Percentiles rank a stretch among this genome's conserved stretches.
Conservation (phyloP, 2,797 vertebrate species). For the Tiaroga cobitis region DNA sequence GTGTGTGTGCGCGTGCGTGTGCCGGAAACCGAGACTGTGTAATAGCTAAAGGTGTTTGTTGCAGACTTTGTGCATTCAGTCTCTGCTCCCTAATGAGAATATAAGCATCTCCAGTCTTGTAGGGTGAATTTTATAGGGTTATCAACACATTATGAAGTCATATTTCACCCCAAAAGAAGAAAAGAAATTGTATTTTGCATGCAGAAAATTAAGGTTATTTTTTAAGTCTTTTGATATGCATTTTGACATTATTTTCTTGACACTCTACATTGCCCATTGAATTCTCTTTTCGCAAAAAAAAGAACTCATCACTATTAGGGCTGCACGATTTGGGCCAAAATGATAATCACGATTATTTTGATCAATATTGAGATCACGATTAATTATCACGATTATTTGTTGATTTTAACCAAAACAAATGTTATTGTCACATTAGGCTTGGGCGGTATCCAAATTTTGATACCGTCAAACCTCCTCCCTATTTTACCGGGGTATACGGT, state of each 20-base stretch:
- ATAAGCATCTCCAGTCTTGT: not conserved
- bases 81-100: not conserved
- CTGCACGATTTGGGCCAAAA: no score
- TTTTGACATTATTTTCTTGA: not conserved
- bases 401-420: no score
- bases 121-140: not conserved
- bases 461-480: no score
- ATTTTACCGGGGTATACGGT: no score
- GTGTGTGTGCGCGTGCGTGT: not conserved
- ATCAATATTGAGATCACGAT: no score
- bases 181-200: not conserved
- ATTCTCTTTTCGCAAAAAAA: not conserved
- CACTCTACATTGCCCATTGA: no score
- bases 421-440: no score
- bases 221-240: not conserved
- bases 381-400: no score
- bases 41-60: constrained; percentile 11
- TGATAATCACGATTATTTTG: no score
- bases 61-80: constrained; percentile 7
- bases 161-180: not conserved
- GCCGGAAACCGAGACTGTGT: constrained; percentile 24
- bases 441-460: no score
- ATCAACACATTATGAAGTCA: not conserved
- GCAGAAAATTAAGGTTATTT: not conserved
- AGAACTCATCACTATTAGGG: not conserved